Conservation (phyloP, 1,140 invertebrate species). For the Drosophila oshimai region DNA sequence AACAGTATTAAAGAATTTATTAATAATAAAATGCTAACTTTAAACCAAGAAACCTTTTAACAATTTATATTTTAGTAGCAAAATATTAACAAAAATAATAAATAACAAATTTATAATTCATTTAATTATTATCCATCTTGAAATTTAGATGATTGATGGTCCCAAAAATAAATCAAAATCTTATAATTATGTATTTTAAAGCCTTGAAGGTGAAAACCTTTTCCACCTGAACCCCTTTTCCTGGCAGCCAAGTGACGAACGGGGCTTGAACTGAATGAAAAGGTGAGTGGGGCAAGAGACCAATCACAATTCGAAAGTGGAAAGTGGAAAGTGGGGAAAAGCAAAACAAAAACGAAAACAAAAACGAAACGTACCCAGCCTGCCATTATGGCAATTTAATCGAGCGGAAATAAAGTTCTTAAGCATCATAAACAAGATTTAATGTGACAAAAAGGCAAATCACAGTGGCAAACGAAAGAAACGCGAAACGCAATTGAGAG, state of each 20-base stretch:
- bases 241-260: not conserved
- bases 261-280: not conserved
- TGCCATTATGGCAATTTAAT: slow-evolving; percentile 73
- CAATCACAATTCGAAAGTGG: not conserved
- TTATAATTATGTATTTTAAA: too few relatives aligned
- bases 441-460: slow-evolving; percentile 79
- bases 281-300: not conserved
- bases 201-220: too few relatives aligned
- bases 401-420: slow-evolving; percentile 76
- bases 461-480: slow-evolving; percentile 34
- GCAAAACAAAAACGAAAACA: not conserved
- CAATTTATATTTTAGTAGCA: too few relatives aligned
- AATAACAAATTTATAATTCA: too few relatives aligned
- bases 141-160: too few relatives aligned
- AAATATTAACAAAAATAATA: too few relatives aligned
- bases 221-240: not conserved
- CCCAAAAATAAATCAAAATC: too few relatives aligned
- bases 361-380: slow-evolving; percentile 10
- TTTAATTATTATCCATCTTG: too few relatives aligned
- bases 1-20: too few relatives aligned
- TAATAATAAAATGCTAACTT: too few relatives aligned
- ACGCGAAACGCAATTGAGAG: slow-evolving; percentile 2
- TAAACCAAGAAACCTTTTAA: too few relatives aligned
- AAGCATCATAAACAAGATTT: slow-evolving; percentile 78
- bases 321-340: too few relatives aligned